phyloP scores from a whole-genome alignment of 2,113 vertebrate genomes.

The Datnioides undecimradiatus region DNA sequence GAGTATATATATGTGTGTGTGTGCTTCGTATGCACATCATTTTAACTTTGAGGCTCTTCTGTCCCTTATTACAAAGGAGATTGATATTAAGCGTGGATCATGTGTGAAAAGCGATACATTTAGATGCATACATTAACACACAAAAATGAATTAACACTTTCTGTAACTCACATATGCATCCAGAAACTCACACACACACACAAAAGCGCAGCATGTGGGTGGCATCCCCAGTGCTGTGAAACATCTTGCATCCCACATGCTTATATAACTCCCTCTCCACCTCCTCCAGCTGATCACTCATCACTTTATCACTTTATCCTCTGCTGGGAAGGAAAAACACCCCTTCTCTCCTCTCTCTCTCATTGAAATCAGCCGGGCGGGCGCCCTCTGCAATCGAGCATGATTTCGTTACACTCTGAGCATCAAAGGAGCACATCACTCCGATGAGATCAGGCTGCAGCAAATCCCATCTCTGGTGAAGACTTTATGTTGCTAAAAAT shows the following conservation, averaged over 20 bases:
- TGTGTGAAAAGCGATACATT: neutral
- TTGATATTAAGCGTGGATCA: neutral
- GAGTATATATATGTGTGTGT: neutral
- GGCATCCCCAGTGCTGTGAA: slow-evolving; percentile 73
- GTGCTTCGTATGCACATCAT: neutral
- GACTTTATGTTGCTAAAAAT: slow-evolving; percentile 48
- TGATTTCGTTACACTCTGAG: slow-evolving; percentile 50
- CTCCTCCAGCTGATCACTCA: slow-evolving; percentile 81
- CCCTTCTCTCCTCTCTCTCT: slow-evolving; percentile 34
- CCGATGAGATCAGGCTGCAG: slow-evolving; percentile 34
- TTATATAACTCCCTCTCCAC: slow-evolving; percentile 83
- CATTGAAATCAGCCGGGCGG: slow-evolving; percentile 49
- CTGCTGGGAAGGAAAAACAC: slow-evolving; percentile 65
- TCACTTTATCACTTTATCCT: slow-evolving; percentile 68
- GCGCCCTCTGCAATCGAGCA: slow-evolving; percentile 44
- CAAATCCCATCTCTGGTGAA: slow-evolving; percentile 42
- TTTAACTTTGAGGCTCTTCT: neutral
- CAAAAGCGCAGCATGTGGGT: slow-evolving; percentile 68
- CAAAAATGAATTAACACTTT: slow-evolving; percentile 58
- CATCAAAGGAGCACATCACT: slow-evolving; percentile 59
- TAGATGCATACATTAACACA: slow-evolving; percentile 23
- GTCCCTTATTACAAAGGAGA: neutral
- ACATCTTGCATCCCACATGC: slow-evolving; percentile 85
- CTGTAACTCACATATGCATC: slow-evolving; percentile 65
- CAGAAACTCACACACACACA: slow-evolving; percentile 37